Evolutionary conservation across 2,113 vertebrate genomes (phyloP), one percentile per base, ranked within the genome.

Genomic region (Pteruthius melanotis): DNA sequence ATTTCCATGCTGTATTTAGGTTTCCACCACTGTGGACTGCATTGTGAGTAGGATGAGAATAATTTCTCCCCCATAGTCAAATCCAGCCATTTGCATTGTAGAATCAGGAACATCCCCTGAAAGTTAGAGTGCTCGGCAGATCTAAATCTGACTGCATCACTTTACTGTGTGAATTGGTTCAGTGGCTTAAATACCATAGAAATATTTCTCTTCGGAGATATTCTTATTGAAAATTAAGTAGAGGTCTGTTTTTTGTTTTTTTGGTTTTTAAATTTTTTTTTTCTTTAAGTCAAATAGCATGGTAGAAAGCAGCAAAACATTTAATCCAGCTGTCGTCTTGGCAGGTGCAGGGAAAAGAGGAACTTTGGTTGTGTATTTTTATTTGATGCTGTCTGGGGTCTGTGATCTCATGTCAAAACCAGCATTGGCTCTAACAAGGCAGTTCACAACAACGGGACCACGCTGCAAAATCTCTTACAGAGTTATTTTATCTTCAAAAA

Each of bases 261-360:
- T 22, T 14, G 21, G 8, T 5, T 8, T 17, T 61, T 2, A 0
- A 5, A 19, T 19, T 4, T 22, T 27, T 27, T 61, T 47, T 20
- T 40, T 2, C 12, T 14, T n/a, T n/a, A n/a, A n/a, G 31, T 31
- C 26, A 30, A 42, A 5, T 19, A 33, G 2, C 35, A 52, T 15
- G 37, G 39, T 40, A 78, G 19, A 30, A 44, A 66, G 33, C 33
- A 63, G 24, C 15, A 68, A 66, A 65, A 15, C 18, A 33, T 11
- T 82, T 83, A 77, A 70, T 75, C 13, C 20, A 15, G 9, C 28
- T 80, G 33, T 59, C 22, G 10, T 30, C 27, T 80, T 83, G 45
- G 27, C 1, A 4, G 9, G 26, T 35, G 3, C 2, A 22, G n/a
- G 9, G 10, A n/a, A n/a, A n/a, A 79, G 27, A 68, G 10, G 33